Base-by-base conservation (phyloP, 2,797 vertebrate genomes). In the Pangasius djambal region DNA sequence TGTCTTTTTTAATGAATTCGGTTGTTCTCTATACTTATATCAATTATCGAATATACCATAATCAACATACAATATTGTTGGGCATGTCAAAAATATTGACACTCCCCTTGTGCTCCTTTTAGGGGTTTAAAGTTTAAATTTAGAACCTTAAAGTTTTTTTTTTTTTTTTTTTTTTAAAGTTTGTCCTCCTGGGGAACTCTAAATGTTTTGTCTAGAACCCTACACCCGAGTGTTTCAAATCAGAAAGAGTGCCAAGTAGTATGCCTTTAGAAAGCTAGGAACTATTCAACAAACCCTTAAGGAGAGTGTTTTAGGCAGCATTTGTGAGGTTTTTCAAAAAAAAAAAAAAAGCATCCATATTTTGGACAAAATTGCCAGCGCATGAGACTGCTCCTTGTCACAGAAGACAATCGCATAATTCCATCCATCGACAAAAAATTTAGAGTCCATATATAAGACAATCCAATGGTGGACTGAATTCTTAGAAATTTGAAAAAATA, bases 51-150 rank as follows among this genome's bases (percentile, higher is more conserved):
- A 79, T 34, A 9, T 8, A 61, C 20, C 34, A 40, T 52, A 70
- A 70, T 70, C 48, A 67, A 83, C 59, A 82, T n/a, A 78, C 28
- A n/a, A 78, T 78, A 48, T 10, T 81, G 52, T 37, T 81, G n/a
- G 52, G n/a, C 31, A 34, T 34, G 50, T 57, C 16, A 22, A 15
- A 59, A 37, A 37, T 59, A 82, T 59, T 59, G n/a, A 18, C n/a
- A 34, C 9, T 22, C 16, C 6, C 40, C 40, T 48, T 61, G 18
- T 28, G 31, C 22, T 81, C 18, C 28, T 81, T 57, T 59, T 55
- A 55, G 9, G n/a, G 50, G 7, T n/a, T n/a, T n/a, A n/a, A n/a
- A 37, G 78, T 15, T 37, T 63, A 12, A 22, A 37, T 28, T 83
- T 48, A 63, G 2, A 44, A 83, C 5, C 34, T 16, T 83, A 28